phyloP scores from a whole-genome alignment of 1,140 invertebrate species.

The Rhopalosiphum padi region DNA sequence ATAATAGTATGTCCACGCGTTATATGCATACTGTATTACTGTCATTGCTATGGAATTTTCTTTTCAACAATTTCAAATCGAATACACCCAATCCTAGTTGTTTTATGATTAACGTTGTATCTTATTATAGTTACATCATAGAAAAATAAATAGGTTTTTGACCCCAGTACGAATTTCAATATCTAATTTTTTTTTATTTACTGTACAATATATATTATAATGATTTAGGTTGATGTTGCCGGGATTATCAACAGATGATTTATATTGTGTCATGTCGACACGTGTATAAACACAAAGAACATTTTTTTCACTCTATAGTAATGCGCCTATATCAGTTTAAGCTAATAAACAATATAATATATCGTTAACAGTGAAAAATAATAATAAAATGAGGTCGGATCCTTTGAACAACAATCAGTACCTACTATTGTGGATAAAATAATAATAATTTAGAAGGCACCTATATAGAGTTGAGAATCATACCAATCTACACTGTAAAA shows the following conservation, averaged over 20 bases:
- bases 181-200: constrained; percentile 38
- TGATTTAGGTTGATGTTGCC: constrained; percentile 11
- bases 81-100: neutral
- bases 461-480: neutral
- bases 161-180: constrained; percentile 26
- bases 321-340: neutral
- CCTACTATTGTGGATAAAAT: neutral
- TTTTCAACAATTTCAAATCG: neutral
- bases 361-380: neutral
- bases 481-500: neutral
- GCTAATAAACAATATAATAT: constrained; percentile 37
- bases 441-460: neutral
- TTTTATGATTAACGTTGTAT: constrained; percentile 4
- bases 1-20: neutral
- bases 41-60: neutral
- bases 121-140: neutral
- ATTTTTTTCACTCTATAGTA: neutral
- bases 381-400: constrained; percentile 45
- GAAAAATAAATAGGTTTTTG: constrained; percentile 25
- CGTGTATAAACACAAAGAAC: constrained; percentile 52
- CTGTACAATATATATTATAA: constrained; percentile 29
- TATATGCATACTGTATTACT: neutral
- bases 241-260: constrained; percentile 37
- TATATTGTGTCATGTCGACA: constrained; percentile 52
- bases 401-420: neutral